These are phyloP conservation scores for Polymixis flavicincta DNA, from an alignment of 2,888 invertebrate species.

Conservation along the genomic window DNA sequence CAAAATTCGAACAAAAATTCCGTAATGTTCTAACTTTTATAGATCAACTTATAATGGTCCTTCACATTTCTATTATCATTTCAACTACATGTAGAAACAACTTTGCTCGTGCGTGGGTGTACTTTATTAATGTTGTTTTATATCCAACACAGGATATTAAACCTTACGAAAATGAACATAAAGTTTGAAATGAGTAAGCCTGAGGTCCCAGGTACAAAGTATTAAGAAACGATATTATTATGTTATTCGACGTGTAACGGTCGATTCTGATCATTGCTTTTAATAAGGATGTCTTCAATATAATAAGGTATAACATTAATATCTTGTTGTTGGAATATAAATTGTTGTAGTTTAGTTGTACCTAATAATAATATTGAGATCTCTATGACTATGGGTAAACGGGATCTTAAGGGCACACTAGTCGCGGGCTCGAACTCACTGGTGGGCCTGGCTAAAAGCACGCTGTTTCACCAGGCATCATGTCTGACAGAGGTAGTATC, in stretches of 20 bases:
- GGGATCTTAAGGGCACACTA: neutral
- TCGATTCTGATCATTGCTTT: conserved; percentile 50
- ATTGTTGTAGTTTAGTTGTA: conserved; percentile 23
- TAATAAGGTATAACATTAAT: conserved; percentile 40
- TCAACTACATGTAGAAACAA: conserved; percentile 60
- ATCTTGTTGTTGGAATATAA: conserved; percentile 38
- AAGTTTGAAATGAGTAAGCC: conserved; percentile 6
- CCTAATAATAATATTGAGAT: conserved; percentile 28
- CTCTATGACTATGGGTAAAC: neutral
- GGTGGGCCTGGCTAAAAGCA: too few relatives aligned
- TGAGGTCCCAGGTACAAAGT: conserved; percentile 29
- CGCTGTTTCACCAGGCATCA: too few relatives aligned
- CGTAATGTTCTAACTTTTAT: conserved; percentile 2
- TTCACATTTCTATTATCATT: conserved; percentile 63
- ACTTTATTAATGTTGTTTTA: conserved; percentile 51
- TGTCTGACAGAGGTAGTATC: too few relatives aligned
- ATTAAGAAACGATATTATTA: conserved; percentile 44
- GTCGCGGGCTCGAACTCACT: too few relatives aligned
- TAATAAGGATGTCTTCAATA: conserved; percentile 40
- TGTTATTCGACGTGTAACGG: conserved; percentile 55
- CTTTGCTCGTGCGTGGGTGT: conserved; percentile 65
- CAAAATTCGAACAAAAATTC: neutral
- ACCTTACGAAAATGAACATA: neutral
- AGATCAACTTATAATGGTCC: conserved; percentile 46
- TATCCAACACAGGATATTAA: conserved; percentile 21